Base-by-base conservation (phyloP, 2,797 vertebrate species). In the Squalus acanthias region DNA sequence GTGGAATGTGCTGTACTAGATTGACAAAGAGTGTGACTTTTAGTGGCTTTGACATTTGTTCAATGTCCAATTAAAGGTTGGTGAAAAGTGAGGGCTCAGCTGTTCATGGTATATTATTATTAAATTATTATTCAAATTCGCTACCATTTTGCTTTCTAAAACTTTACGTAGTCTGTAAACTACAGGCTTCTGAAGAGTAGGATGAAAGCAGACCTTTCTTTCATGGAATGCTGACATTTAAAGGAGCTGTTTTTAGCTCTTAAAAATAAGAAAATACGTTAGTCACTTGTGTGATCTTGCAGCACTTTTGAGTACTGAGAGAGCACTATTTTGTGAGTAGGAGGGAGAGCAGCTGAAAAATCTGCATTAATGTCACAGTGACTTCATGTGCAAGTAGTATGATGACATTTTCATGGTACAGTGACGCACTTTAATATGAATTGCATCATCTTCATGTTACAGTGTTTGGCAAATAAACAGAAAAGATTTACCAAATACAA, bases 81-180 rank as follows among this genome's bases (percentile, higher is more conserved):
- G 69, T 95, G 94, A 95, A 95, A 95, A 95, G 69, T 95, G 46
- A 72, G 50, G 50, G 46, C 70, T 76, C 72, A 60, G 94, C 67
- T 33, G 70, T 95, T 91, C 88, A 91, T 33, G 53, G 26, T 17
- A 76, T 33, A 33, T 63, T 76, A 69, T 67, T 94, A 95, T n/a
- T 95, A 95, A 76, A 95, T 76, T 76, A 92, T 92, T 65, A 95
- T 95, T 95, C 76, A 95, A 76, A 76, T 95, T 76, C 50, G 29
- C 60, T 50, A 26, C 3, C 50, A 12, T 69, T 65, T 92, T 76
- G 50, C 70, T 74, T 93, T 13, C 29, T 57, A 76, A 95, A 74
- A 57, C 46, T 72, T 29, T 95, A 74, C 69, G 20, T 60, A 95
- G 46, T 76, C 94, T 76, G 50, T 95, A n/a, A 76, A 57, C 67